A percentile compares a stretch with the other conserved stretches of the same genome.
Evolutionary conservation across 1,140 invertebrate genomes (phyloP).

Genomic region (Armadillidium nasatum): DNA sequence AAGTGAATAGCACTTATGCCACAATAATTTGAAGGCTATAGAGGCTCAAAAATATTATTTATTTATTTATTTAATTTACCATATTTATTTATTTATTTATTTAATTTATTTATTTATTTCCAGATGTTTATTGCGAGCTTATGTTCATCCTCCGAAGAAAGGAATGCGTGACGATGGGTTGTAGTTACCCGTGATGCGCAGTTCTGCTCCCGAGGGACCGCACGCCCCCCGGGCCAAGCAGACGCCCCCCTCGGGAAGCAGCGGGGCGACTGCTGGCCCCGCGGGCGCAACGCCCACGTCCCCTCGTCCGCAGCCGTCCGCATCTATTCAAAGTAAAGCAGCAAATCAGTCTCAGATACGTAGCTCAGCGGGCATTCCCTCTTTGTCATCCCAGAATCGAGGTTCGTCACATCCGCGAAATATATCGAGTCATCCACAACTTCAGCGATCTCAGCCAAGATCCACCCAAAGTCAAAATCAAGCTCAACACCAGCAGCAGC

Average conservation of each 20-base stretch:
- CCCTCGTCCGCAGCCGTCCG: constrained; percentile 26
- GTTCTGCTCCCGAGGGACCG: constrained; percentile 37
- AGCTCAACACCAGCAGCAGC: constrained; percentile 48
- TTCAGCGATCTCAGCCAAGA: constrained; percentile 18
- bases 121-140: constrained; percentile 29
- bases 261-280: constrained; percentile 45
- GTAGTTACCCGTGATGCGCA: constrained; percentile 34
- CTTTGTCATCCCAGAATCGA: not conserved
- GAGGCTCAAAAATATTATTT: too few relatives aligned
- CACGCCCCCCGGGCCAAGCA: constrained; percentile 41
- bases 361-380: not conserved
- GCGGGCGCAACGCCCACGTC: constrained; percentile 40
- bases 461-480: constrained; percentile 14
- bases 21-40: too few relatives aligned
- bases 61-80: not conserved
- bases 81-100: not conserved
- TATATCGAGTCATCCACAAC: constrained; percentile 2
- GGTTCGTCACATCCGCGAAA: not conserved
- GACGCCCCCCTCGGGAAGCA: constrained; percentile 34
- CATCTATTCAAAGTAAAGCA: constrained; percentile 21
- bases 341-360: not conserved
- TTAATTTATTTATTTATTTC: not conserved
- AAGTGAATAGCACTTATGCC: too few relatives aligned
- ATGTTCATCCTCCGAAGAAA: constrained; percentile 21
- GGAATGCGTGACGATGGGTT: constrained; percentile 36